These are phyloP conservation scores for Caenorhabditis sp. DNA, from an alignment of 2,888 invertebrate species.

Conservation along the genomic window DNA sequence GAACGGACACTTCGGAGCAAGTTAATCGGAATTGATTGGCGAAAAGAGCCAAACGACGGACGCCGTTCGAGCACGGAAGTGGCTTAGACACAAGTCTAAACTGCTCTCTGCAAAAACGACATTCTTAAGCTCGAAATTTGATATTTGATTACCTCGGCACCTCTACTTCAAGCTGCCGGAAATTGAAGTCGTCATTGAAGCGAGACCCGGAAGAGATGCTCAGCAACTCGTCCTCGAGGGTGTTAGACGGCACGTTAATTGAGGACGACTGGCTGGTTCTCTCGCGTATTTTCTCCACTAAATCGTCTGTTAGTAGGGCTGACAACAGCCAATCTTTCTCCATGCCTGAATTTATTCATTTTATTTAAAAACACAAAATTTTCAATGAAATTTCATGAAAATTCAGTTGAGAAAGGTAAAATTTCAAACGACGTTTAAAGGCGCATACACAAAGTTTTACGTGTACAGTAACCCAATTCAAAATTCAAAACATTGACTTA, in stretches of 20 bases:
- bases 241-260: constrained; percentile 4
- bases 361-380: no score
- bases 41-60: constrained; percentile 2
- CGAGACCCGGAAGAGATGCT: constrained; percentile 18
- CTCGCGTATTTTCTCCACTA: constrained; percentile 8
- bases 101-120: constrained; percentile 7
- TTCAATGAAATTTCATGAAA: no score
- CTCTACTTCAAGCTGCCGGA: neutral
- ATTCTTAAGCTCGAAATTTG: neutral
- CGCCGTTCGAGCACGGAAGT: neutral
- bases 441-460: no score
- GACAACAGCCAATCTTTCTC: constrained; percentile 24
- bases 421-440: no score
- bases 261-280: constrained; percentile 12
- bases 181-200: neutral
- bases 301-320: constrained; percentile 23
- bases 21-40: constrained; percentile 40
- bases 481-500: no score
- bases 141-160: constrained; percentile 4
- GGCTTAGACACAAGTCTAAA: constrained; percentile 11
- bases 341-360: constrained; percentile 11
- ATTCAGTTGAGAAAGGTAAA: neutral
- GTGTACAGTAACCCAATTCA: no score
- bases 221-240: constrained; percentile 19
- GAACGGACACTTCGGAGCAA: constrained; percentile 8